Evolutionary conservation across 2,888 invertebrate species (phyloP).

Genomic region (Thysanoteuthis rhombus): DNA sequence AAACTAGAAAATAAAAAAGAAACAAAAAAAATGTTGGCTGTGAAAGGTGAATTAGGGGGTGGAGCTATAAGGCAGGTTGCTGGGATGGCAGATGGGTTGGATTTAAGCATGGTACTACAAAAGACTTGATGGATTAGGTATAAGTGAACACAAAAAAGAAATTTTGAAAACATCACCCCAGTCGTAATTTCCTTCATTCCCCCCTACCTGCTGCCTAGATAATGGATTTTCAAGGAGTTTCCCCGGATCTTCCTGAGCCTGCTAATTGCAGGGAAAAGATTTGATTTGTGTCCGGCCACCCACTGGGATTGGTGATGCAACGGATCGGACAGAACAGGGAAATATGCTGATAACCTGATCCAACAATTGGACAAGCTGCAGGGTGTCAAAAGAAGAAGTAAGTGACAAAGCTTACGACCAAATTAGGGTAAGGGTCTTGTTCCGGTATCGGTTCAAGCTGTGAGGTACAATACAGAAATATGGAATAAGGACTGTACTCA

Average conservation of each 20-base stretch:
- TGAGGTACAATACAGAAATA: background rate
- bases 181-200: background rate
- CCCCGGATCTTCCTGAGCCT: background rate
- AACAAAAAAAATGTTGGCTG: no score
- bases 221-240: background rate
- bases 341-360: background rate
- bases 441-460: background rate
- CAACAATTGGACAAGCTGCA: constrained; percentile 12
- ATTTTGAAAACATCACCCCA: background rate
- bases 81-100: background rate
- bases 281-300: background rate
- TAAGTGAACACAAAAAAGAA: background rate
- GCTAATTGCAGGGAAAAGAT: background rate
- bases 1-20: no score
- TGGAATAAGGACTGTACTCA: background rate
- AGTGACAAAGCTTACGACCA: background rate
- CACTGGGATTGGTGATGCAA: background rate
- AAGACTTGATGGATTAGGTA: background rate
- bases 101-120: background rate
- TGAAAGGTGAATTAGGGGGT: no score
- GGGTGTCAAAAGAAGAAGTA: background rate
- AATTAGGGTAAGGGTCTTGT: background rate
- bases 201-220: background rate
- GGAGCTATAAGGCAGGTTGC: background rate
- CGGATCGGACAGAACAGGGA: background rate